A percentile compares a stretch with the other conserved stretches of the same genome.
Conservation (phyloP, 2,113 vertebrate species). For the Mastomys coucha region DNA sequence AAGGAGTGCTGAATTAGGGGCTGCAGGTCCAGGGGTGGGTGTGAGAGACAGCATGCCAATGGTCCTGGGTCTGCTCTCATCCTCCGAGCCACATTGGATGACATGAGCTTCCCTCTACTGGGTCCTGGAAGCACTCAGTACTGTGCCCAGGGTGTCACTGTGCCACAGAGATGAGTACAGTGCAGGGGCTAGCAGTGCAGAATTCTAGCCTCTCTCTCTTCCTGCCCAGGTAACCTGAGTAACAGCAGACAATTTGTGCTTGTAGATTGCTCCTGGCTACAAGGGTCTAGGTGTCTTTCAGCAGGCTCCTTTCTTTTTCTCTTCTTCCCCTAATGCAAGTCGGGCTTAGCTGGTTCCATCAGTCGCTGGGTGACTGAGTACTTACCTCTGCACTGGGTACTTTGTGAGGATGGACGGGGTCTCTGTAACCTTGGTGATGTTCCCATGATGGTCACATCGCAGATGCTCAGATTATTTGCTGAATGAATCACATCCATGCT, state of each 20-base stretch:
- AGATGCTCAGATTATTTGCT: background rate
- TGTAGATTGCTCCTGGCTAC: background rate
- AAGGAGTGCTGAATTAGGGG: slow-evolving; percentile 57
- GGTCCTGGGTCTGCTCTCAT: background rate
- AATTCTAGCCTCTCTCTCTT: background rate
- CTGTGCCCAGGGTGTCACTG: background rate
- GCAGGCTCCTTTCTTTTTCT: background rate
- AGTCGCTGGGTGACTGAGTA: background rate
- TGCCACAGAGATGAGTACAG: fast-evolving
- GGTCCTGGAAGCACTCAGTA: background rate
- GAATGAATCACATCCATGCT: background rate
- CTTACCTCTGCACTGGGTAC: background rate
- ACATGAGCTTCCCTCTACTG: background rate
- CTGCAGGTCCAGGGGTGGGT: slow-evolving; percentile 7
- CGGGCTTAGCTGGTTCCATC: background rate
- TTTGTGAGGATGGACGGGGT: background rate
- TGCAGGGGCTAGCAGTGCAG: background rate
- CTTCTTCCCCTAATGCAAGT: background rate
- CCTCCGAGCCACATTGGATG: fast-evolving
- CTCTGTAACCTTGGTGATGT: background rate
- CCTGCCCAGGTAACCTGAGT: background rate
- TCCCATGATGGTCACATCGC: background rate
- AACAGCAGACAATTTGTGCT: background rate
- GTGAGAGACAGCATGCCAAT: background rate
- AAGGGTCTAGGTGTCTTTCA: background rate